These are phyloP conservation scores for Trichoplusia ni DNA, from an alignment of 1,140 invertebrate genomes.

Conservation along the genomic window DNA sequence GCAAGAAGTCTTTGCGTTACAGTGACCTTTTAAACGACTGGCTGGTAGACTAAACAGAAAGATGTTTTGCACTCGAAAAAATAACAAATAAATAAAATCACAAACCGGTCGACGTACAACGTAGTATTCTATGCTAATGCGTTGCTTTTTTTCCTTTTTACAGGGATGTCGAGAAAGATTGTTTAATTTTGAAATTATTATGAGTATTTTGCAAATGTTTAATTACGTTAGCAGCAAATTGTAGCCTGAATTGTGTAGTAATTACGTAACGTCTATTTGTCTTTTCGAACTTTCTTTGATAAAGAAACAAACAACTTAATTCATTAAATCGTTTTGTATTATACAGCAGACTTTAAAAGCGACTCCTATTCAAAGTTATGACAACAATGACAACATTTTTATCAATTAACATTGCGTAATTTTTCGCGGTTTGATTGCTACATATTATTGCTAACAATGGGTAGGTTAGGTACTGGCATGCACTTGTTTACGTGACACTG, in stretches of 20 bases:
- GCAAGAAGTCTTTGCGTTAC: neutral
- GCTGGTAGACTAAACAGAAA: conserved; percentile 16
- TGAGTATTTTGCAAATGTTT: too few relatives aligned
- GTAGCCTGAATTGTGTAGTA: too few relatives aligned
- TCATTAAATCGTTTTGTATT: too few relatives aligned
- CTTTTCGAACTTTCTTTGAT: too few relatives aligned
- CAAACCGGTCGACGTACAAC: conserved; percentile 4
- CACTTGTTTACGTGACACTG: conserved; percentile 13
- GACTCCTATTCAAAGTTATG: too few relatives aligned
- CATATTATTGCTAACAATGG: conserved; percentile 5
- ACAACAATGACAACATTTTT: neutral
- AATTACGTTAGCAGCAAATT: too few relatives aligned
- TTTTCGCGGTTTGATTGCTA: neutral
- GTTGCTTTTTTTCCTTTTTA: neutral
- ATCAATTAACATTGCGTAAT: conserved; percentile 12
- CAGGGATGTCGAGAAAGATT: too few relatives aligned
- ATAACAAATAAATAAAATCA: conserved; percentile 15
- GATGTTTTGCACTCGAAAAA: conserved; percentile 6
- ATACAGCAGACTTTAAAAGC: too few relatives aligned
- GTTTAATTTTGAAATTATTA: too few relatives aligned
- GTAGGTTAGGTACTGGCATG: neutral
- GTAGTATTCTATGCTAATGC: neutral
- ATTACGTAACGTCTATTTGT: too few relatives aligned
- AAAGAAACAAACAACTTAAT: too few relatives aligned
- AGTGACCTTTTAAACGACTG: conserved; percentile 2